Conservation (phyloP, 2,797 vertebrate species). For the Anabas testudineus region DNA sequence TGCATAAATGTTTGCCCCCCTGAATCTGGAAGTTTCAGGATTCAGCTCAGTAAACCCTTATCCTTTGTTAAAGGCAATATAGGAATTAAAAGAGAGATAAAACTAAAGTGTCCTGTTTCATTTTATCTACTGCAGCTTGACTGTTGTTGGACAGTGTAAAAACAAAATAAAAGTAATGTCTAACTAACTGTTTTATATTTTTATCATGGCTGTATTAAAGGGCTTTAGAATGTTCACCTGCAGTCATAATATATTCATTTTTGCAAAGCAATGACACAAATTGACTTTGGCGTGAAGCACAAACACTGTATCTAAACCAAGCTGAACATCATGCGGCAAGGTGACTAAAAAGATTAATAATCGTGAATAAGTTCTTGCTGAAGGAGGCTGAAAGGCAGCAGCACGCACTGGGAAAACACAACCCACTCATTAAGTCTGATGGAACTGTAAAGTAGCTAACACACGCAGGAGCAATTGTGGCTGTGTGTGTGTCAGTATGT, state of each 20-base stretch:
- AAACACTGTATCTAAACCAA: not conserved
- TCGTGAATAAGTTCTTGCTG: conserved; percentile 42
- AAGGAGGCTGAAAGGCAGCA: conserved; percentile 42
- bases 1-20: not conserved
- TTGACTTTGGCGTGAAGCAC: not conserved
- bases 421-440: conserved; percentile 63
- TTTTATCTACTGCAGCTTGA: not conserved
- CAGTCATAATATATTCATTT: not conserved
- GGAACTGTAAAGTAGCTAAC: conserved; percentile 67
- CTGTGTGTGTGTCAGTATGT: conserved; percentile 54
- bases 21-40: not conserved
- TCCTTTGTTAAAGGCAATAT: too few relatives aligned
- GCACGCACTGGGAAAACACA: conserved; percentile 59
- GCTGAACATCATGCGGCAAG: conserved; percentile 18
- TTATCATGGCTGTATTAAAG: too few relatives aligned
- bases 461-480: conserved; percentile 64
- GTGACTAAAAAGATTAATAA: conserved; percentile 29
- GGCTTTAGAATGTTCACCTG: not conserved
- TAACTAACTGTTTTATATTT: too few relatives aligned
- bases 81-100: not conserved
- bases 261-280: not conserved
- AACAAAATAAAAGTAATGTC: not conserved
- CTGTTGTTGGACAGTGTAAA: not conserved
- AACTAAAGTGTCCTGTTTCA: not conserved
- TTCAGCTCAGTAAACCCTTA: too few relatives aligned